Evolutionary conservation across 1,140 invertebrate species (phyloP).

Genomic region (Argopecten irradians): DNA sequence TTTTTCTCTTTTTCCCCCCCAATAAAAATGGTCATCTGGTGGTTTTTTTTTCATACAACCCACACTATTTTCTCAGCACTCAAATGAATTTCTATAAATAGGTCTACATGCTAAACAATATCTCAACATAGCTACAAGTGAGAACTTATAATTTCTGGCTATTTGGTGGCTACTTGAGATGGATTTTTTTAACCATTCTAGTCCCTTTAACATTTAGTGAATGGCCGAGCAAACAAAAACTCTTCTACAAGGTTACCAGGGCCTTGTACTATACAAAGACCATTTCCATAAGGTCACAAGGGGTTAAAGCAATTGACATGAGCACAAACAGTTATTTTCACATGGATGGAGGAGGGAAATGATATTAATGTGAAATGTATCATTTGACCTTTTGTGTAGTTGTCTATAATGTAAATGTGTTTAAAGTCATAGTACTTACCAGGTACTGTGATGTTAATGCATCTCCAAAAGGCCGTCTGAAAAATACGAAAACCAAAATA

Average conservation of each 20-base stretch:
- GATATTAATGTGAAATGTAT: not conserved
- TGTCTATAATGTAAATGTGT: not conserved
- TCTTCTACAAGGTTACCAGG: not conserved
- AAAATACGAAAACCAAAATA: not conserved
- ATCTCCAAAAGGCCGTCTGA: slow-evolving; percentile 8
- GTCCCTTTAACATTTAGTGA: slow-evolving; percentile 9
- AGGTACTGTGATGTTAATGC: not conserved
- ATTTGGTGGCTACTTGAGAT: not conserved
- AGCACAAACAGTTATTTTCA: not conserved
- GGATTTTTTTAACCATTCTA: not conserved
- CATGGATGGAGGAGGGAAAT: not conserved
- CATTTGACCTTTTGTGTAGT: not conserved
- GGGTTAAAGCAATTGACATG: not conserved
- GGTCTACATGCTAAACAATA: not conserved
- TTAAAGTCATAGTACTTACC: not conserved
- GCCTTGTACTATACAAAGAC: not conserved
- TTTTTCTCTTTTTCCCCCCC: no score
- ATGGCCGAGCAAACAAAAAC: not conserved
- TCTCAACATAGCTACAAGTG: not conserved
- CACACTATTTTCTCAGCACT: not conserved
- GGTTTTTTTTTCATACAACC: no score
- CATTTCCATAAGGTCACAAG: not conserved
- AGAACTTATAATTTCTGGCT: not conserved
- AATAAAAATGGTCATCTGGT: no score
- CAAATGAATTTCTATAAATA: not conserved